Conservation (phyloP, 1,140 invertebrate species). For the Helicoverpa armigera region DNA sequence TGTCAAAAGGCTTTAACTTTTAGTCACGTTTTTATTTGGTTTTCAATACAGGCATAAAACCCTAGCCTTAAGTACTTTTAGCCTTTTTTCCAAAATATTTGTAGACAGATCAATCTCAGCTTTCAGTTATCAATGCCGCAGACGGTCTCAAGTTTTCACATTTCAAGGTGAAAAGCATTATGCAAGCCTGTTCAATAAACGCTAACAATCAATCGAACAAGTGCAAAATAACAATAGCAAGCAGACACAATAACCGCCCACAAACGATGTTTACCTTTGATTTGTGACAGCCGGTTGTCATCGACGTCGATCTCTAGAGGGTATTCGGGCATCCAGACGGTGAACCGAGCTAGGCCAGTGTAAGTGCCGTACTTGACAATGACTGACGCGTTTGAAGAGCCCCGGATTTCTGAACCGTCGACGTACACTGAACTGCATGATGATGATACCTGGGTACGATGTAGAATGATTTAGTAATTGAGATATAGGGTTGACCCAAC, state of each 20-base stretch:
- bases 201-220: not conserved
- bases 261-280: constrained; percentile 88
- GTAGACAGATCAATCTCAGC: no score
- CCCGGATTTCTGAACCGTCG: constrained; percentile 97
- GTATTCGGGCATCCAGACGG: constrained; percentile 99
- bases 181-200: not conserved
- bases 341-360: constrained; percentile 94
- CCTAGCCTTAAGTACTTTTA: no score
- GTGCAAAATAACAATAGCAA: constrained; percentile 1
- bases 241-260: not conserved
- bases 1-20: no score
- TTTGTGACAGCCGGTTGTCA: constrained; percentile 96
- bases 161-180: no score
- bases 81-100: no score
- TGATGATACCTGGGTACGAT: constrained; percentile 92
- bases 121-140: no score
- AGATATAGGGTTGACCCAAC: no score
- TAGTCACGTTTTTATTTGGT: no score
- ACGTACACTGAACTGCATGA: constrained; percentile 98
- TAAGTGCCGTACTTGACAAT: constrained; percentile 97
- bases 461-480: no score
- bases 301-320: constrained; percentile 95
- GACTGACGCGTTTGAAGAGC: constrained; percentile 97
- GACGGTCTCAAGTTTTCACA: no score
- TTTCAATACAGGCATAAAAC: no score